These are phyloP conservation scores for Cherax quadricarinatus DNA, from an alignment of 1,140 invertebrate species.

Conservation along the genomic window DNA sequence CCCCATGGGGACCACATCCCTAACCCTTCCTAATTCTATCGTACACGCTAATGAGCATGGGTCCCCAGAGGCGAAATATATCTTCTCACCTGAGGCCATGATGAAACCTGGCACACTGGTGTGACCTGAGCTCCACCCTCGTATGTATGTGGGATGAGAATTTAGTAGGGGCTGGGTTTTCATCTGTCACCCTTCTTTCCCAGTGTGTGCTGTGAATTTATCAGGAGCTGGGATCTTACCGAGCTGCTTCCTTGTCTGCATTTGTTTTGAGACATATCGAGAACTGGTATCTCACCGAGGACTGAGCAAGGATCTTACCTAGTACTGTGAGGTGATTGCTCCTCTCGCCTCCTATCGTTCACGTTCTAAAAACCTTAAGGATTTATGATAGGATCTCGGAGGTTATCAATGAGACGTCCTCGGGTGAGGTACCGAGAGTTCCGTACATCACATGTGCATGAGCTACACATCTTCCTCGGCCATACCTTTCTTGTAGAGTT, in stretches of 20 bases:
- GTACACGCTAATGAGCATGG: neutral
- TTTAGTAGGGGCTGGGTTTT: neutral
- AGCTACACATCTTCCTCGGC: too few relatives aligned
- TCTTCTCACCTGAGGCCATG: slow-evolving; percentile 60
- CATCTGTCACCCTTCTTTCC: too few relatives aligned
- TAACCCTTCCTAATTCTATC: neutral
- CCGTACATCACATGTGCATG: too few relatives aligned
- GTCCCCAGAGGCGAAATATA: slow-evolving; percentile 47
- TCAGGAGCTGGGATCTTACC: too few relatives aligned
- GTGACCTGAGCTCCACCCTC: slow-evolving; percentile 15
- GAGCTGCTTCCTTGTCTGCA: neutral
- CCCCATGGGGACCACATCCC: neutral
- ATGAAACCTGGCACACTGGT: slow-evolving; percentile 59
- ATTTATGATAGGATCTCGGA: too few relatives aligned
- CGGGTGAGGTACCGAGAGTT: too few relatives aligned
- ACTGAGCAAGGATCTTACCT: too few relatives aligned
- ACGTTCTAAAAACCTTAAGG: too few relatives aligned
- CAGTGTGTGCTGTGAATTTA: too few relatives aligned
- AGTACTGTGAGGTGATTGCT: neutral
- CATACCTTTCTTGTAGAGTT: too few relatives aligned
- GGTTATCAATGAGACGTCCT: too few relatives aligned
- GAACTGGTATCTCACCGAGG: neutral
- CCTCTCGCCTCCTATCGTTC: too few relatives aligned
- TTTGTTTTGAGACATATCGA: neutral
- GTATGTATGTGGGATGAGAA: neutral